Conservation (phyloP, 2,113 vertebrate genomes). For the Chelonoidis abingdonii region DNA sequence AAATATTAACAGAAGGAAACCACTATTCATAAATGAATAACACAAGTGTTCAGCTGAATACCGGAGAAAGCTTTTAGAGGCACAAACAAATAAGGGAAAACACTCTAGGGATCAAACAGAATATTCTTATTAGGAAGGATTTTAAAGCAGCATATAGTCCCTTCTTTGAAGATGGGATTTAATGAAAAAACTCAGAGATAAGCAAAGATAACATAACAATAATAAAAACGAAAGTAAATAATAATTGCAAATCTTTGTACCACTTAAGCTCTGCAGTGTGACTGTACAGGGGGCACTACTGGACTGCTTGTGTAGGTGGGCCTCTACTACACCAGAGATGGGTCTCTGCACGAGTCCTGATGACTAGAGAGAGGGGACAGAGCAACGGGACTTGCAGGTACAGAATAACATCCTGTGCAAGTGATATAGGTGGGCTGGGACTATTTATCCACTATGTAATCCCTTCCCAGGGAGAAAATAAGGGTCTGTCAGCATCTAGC, state of each 20-base stretch:
- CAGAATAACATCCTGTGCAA: background rate
- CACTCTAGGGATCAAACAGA: background rate
- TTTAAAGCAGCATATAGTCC: background rate
- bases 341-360: background rate
- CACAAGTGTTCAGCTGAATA: background rate
- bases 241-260: background rate
- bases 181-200: background rate
- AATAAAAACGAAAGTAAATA: background rate
- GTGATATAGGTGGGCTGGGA: background rate
- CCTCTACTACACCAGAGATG: background rate
- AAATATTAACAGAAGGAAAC: background rate
- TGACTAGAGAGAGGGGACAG: background rate
- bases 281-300: background rate
- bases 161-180: background rate
- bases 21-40: background rate
- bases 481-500: background rate
- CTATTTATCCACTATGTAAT: background rate
- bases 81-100: background rate
- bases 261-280: background rate
- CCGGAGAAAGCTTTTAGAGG: background rate
- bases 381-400: background rate
- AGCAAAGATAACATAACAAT: background rate
- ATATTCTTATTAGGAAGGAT: background rate
- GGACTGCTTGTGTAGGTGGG: background rate
- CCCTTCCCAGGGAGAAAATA: background rate